Evolutionary conservation across 1,140 invertebrate genomes (phyloP).

Genomic region (Pogonognathellus flavescens): DNA sequence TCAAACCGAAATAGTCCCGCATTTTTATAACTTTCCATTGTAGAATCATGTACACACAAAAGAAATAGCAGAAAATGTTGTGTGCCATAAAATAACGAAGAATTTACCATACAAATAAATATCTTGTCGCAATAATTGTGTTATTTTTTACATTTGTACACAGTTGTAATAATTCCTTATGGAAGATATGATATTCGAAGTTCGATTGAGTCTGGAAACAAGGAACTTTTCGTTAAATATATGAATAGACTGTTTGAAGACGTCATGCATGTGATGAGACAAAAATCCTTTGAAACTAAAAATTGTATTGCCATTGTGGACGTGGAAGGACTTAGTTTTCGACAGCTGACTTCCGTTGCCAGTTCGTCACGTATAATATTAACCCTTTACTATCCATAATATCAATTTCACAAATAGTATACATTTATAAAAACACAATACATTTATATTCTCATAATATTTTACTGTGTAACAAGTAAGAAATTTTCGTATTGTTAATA

Average conservation of each 20-base stretch:
- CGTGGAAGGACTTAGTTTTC: slow-evolving; percentile 53
- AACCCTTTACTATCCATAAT: neutral
- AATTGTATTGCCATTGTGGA: slow-evolving; percentile 59
- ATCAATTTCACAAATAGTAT: too few species aligned
- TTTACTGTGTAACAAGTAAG: neutral
- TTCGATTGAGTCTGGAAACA: slow-evolving; percentile 22
- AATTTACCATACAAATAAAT: too few species aligned
- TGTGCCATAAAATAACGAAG: too few species aligned
- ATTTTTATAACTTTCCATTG: too few species aligned
- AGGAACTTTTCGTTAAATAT: slow-evolving; percentile 52
- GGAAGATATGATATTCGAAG: slow-evolving; percentile 56
- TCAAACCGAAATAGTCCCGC: too few species aligned
- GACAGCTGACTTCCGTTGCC: slow-evolving; percentile 43
- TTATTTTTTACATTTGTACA: neutral
- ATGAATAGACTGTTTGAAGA: slow-evolving; percentile 44
- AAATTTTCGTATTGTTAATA: neutral
- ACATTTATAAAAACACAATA: neutral
- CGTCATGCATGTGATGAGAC: slow-evolving; percentile 8
- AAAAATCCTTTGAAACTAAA: slow-evolving; percentile 2
- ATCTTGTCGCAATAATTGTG: too few species aligned
- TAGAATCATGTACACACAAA: neutral
- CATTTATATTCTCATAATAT: too few species aligned
- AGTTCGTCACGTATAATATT: neutral
- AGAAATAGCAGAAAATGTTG: too few species aligned
- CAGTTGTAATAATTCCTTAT: slow-evolving; percentile 54